Evolutionary conservation across 2,113 vertebrate genomes (phyloP), one percentile per base, ranked within the genome.

Genomic region (Petroica traversi): DNA sequence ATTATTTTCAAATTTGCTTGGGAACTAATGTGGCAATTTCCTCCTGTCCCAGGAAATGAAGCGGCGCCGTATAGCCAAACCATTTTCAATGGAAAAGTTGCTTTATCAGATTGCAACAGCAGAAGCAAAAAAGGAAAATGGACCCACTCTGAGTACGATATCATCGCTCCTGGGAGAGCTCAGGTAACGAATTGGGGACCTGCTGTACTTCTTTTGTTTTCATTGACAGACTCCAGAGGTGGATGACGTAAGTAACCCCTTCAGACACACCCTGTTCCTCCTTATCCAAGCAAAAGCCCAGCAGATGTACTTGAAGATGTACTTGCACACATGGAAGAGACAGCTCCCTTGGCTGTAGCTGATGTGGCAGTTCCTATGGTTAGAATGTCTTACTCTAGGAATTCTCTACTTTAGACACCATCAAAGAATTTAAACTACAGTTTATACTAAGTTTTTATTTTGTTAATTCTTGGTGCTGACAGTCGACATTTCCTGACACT

Each of bases 71-170:
- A 99, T 99, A 97, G 99, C 99, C 86, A 99, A 99, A 97, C 99
- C 99, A 31, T 99, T 99, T 97, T 99, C 99, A 76, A 99, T 99
- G 99, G 99, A 99, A 97, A 99, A 99, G 98, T 96, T 99, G 95
- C 99, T 99, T 85, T 99, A 99, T 98, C 99, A 99, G 98, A 99
- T 99, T 64, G 99, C 99, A 95, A 99, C 99, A 14, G 99, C 99
- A 5, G 99, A 99, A 97, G 99, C 99, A 23, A 99, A 99, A 91
- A 99, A 99, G 95, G 99, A 99, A 92, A 99, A 99, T 0, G 98
- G 99, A n/a, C 98, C 99, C 55, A 98, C 99, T 95, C 99, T 99
- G 97, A 98, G 98, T 96, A 98, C 99, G 64, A 99, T 99, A 98
- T 99, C 99, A 55, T 96, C 98, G 95, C 99, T 99, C 96, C 98